These are phyloP conservation scores for Carollia perspicillata DNA, from an alignment of 2,113 vertebrate species.

Conservation along the genomic window DNA sequence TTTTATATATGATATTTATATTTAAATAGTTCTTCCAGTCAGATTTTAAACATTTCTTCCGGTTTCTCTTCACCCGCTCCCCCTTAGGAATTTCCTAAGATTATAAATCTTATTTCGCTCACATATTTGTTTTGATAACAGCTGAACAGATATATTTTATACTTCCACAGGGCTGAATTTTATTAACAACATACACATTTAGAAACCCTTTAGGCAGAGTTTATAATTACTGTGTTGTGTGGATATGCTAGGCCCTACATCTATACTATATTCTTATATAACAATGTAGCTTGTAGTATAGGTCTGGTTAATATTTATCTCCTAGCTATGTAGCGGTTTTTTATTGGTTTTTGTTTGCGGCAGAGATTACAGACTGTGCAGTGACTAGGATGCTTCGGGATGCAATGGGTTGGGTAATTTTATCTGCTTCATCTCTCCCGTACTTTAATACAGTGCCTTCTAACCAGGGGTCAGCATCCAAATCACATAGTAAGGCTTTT, in stretches of 20 bases:
- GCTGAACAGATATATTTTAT: neutral
- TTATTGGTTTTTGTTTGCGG: neutral
- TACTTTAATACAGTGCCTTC: neutral
- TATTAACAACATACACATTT: neutral
- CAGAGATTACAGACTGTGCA: neutral
- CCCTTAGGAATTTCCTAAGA: neutral
- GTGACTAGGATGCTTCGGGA: neutral
- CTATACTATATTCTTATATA: neutral
- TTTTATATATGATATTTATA: neutral
- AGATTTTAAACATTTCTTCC: constrained; percentile 11
- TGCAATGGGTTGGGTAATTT: neutral
- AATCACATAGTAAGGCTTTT: neutral
- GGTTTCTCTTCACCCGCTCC: neutral
- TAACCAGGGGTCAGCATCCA: neutral
- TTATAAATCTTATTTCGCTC: neutral
- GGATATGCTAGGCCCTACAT: neutral
- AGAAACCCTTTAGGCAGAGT: neutral
- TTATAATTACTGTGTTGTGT: neutral
- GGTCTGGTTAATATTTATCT: neutral
- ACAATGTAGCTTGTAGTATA: neutral
- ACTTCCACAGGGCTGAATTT: neutral
- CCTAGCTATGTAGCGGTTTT: neutral
- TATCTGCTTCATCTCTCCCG: neutral
- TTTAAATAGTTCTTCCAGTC: neutral
- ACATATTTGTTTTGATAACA: neutral